Percentiles rank a stretch among this genome's conserved stretches.
These are phyloP conservation scores for Lepidocyrtoides sp. DNA, from an alignment of 2,888 invertebrate genomes.

Conservation along the genomic window DNA sequence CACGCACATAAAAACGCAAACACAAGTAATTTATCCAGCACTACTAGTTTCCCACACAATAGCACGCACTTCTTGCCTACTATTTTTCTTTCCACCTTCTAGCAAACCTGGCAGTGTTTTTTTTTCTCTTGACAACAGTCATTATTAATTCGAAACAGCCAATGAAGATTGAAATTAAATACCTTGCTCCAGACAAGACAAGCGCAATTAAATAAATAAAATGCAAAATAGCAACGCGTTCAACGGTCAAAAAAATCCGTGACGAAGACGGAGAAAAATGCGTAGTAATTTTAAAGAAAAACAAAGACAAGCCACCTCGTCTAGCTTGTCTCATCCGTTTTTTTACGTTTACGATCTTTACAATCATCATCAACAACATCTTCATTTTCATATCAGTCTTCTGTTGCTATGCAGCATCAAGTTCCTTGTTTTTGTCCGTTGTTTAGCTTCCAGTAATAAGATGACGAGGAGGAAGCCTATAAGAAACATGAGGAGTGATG, in stretches of 20 bases:
- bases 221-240: constrained; percentile 39
- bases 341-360: constrained; percentile 41
- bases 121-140: constrained; percentile 34
- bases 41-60: constrained; percentile 30
- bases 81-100: not conserved
- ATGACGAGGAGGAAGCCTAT: not conserved
- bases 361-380: not conserved
- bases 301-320: constrained; percentile 19
- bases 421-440: constrained; percentile 11
- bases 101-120: constrained; percentile 21
- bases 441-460: constrained; percentile 12
- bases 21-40: not conserved
- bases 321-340: not conserved
- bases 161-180: constrained; percentile 19
- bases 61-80: constrained; percentile 32
- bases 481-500: constrained; percentile 36
- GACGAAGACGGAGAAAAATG: not conserved
- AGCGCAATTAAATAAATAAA: constrained; percentile 45
- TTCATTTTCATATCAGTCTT: not conserved
- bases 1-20: constrained; percentile 30
- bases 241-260: constrained; percentile 33
- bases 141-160: constrained; percentile 23
- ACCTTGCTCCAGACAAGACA: constrained; percentile 28
- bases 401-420: constrained; percentile 32
- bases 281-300: constrained; percentile 35